Base-by-base conservation (phyloP, 1,140 invertebrate genomes). In the Drosophila cardini region DNA sequence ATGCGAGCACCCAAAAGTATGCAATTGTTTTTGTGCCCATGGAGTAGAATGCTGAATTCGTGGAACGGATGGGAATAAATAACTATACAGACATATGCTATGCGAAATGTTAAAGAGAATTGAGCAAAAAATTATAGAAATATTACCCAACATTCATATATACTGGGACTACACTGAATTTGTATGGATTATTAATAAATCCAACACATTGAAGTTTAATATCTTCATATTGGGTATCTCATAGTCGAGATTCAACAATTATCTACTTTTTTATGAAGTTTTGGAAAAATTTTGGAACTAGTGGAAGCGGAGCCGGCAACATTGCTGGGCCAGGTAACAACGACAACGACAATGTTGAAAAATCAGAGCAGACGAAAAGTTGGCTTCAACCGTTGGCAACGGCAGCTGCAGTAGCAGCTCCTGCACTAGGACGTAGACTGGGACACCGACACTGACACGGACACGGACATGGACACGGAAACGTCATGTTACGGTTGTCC, bases 401-500 rank as follows among this genome's bases (percentile, higher is more conserved):
- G n/a, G 43, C 43, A 46, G 56, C 1, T 9, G 16, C 38, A 42
- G 32, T 45, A 16, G 32, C 32, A 9, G 36, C 34, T 56, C 53
- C 53, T 18, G 30, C 34, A 45, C 70, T 63, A 56, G 52, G 46
- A 61, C 67, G 36, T 11, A 40, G 36, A 40, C 36, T 3, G 36
- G 4, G 11, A 11, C 36, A 40, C 10, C 10, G 10, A 10, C 34
- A 34, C 7, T 6, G 32, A 10, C 32, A 36, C 10, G 42, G 32
- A 38, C 16, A 43, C 21, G 45, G 40, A 82, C 78, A 79, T 72
- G 42, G 55, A 78, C 79, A 83, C 80, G 84, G 84, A 87, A 83
- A 74, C 76, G 84, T 83, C 83, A 78, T 87, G 83, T 87, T 89
- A 89, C 84, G 83, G 79, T 83, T 87, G 84, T 86, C 83, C 83